These are phyloP conservation scores for Beroe ovata DNA, from an alignment of 37 sponge, comb jelly and placozoan genomes.

Conservation along the genomic window DNA sequence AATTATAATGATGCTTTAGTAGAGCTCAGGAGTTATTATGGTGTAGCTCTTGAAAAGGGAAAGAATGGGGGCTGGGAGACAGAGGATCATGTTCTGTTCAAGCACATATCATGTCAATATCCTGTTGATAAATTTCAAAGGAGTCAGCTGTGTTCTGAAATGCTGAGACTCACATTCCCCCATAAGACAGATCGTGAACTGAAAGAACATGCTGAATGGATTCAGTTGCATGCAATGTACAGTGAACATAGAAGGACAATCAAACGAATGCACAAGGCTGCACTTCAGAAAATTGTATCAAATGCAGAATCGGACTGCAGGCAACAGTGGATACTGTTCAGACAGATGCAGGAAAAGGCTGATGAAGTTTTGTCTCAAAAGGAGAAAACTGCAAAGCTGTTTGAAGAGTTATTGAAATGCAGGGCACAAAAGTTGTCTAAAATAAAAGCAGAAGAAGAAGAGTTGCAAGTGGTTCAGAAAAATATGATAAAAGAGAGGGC, in stretches of 20 bases:
- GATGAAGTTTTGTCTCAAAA: constrained; percentile 45
- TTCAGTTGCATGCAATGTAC: constrained; percentile 41
- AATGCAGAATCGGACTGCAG: constrained; percentile 34
- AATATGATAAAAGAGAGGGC: constrained; percentile 29
- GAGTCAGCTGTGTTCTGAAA: constrained; percentile 17
- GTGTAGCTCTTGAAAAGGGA: constrained; percentile 4
- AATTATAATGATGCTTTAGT: constrained; percentile 31
- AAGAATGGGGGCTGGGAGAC: constrained; percentile 1
- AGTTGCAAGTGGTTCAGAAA: neutral
- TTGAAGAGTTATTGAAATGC: constrained; percentile 30
- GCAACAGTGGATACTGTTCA: constrained; percentile 11
- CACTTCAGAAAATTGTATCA: constrained; percentile 39
- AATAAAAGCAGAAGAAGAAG: constrained; percentile 33
- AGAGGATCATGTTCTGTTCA: constrained; percentile 38
- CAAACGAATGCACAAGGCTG: constrained; percentile 18
- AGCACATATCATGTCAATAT: constrained; percentile 15
- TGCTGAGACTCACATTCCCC: neutral
- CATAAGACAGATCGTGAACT: constrained; percentile 29
- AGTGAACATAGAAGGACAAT: constrained; percentile 38
- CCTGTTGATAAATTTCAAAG: constrained; percentile 57
- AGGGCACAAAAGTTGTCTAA: constrained; percentile 15
- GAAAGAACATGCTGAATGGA: constrained; percentile 40
- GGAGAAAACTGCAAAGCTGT: constrained; percentile 25
- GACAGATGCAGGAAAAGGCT: constrained; percentile 13
- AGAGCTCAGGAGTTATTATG: constrained; percentile 1